Evolutionary conservation across 1,140 invertebrate genomes (phyloP).

Genomic region (Philotrypesis tridentata): DNA sequence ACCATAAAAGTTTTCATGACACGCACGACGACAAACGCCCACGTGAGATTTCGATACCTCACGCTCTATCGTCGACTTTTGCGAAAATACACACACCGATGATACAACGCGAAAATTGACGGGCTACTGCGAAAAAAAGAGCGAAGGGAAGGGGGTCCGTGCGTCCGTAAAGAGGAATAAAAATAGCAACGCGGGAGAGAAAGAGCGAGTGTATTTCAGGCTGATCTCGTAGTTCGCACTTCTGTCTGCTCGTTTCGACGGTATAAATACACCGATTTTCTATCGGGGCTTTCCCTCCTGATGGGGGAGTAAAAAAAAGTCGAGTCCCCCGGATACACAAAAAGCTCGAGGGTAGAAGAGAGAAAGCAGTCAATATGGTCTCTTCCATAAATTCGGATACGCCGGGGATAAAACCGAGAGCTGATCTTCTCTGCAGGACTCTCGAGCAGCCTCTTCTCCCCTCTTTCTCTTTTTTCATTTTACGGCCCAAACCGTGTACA

Average conservation of each 20-base stretch:
- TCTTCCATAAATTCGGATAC: conserved; percentile 46
- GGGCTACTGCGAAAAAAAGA: not conserved
- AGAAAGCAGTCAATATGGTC: conserved; percentile 36
- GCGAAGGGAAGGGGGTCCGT: not conserved
- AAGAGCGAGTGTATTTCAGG: not conserved
- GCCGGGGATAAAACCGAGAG: conserved; percentile 27
- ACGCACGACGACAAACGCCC: not conserved
- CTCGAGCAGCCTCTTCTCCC: not conserved
- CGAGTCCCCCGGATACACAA: not conserved
- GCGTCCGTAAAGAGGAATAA: not conserved
- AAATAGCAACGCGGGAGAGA: not conserved
- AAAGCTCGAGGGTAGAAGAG: conserved; percentile 1
- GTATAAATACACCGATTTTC: conserved; percentile 15
- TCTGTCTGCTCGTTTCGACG: conserved; percentile 3
- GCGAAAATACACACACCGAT: not conserved
- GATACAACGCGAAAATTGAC: not conserved
- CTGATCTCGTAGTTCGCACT: conserved; percentile 11
- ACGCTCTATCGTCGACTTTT: not conserved
- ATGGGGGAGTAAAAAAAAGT: not conserved
- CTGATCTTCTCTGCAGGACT: not conserved
- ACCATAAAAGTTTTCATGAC: conserved; percentile 27
- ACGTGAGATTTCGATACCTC: not conserved
- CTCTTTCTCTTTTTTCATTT: conserved; percentile 13
- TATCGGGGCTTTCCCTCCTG: not conserved
- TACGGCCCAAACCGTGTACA: not conserved